Conservation (phyloP, 1,140 invertebrate genomes). For the Asbolus verrucosus region DNA sequence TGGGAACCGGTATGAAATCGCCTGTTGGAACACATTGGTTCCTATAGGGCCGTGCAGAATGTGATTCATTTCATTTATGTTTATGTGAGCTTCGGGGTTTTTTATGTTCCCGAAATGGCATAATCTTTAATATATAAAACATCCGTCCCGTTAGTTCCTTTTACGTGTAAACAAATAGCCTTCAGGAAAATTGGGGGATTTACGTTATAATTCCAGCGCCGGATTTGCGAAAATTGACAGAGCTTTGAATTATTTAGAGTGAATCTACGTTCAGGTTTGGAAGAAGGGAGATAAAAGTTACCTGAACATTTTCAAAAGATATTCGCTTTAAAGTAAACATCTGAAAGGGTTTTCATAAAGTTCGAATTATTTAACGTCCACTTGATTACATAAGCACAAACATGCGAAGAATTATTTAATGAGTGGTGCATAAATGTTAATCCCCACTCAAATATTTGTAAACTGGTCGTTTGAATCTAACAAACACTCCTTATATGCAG, state of each 20-base stretch:
- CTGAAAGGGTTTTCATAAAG: slow-evolving; percentile 6
- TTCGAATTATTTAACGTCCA: slow-evolving; percentile 9
- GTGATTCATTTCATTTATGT: neutral
- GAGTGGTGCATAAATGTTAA: slow-evolving; percentile 4
- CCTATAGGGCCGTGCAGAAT: neutral
- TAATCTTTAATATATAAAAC: slow-evolving; percentile 30
- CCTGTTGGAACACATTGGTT: neutral
- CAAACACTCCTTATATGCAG: neutral
- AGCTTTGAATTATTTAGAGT: slow-evolving; percentile 23
- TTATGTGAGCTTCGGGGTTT: neutral
- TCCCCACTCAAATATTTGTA: slow-evolving; percentile 16
- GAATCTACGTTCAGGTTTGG: slow-evolving; percentile 1
- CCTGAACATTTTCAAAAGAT: slow-evolving; percentile 25
- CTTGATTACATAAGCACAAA: slow-evolving; percentile 4
- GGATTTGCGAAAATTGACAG: slow-evolving; percentile 22
- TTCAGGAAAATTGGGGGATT: neutral
- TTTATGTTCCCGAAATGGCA: neutral
- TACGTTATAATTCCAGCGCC: slow-evolving; percentile 14
- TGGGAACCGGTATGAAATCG: no score
- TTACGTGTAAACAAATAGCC: slow-evolving; percentile 31
- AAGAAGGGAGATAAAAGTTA: slow-evolving; percentile 14
- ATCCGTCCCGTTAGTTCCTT: slow-evolving; percentile 6
- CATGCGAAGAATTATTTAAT: slow-evolving; percentile 16
- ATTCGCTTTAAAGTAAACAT: slow-evolving; percentile 32
- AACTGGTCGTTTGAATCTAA: neutral